These are phyloP conservation scores for Saccopteryx leptura DNA, from an alignment of 2,113 vertebrate species.

Conservation along the genomic window DNA sequence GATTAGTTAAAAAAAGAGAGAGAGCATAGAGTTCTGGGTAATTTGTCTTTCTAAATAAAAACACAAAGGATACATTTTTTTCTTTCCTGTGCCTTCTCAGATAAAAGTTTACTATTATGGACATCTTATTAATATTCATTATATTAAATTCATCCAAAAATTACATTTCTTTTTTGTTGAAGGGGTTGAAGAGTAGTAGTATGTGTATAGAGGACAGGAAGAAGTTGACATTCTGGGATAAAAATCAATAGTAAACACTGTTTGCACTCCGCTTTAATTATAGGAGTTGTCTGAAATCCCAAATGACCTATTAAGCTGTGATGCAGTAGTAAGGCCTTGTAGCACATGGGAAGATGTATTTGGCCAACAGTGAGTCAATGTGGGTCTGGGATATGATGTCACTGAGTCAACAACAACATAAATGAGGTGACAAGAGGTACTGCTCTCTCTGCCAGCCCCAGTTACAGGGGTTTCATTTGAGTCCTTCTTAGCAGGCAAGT, in stretches of 20 bases:
- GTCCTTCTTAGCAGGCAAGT: neutral
- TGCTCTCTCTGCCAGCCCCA: neutral
- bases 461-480: neutral
- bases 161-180: neutral
- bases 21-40: slow-evolving; percentile 68
- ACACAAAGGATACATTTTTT: neutral
- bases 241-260: slow-evolving; percentile 51
- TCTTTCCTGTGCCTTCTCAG: slow-evolving; percentile 15
- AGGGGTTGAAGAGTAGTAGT: neutral
- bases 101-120: neutral
- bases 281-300: neutral
- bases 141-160: slow-evolving; percentile 51
- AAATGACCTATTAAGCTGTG: neutral
- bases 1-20: neutral
- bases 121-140: neutral
- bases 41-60: slow-evolving; percentile 61
- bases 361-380: neutral
- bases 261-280: neutral
- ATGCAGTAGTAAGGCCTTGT: neutral
- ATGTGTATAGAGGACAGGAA: neutral
- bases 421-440: neutral
- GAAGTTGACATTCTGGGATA: slow-evolving; percentile 9
- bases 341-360: neutral
- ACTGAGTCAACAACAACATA: neutral
- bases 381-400: neutral